Evolutionary conservation across 2,888 invertebrate species (phyloP).

Genomic region (Tachina fera): DNA sequence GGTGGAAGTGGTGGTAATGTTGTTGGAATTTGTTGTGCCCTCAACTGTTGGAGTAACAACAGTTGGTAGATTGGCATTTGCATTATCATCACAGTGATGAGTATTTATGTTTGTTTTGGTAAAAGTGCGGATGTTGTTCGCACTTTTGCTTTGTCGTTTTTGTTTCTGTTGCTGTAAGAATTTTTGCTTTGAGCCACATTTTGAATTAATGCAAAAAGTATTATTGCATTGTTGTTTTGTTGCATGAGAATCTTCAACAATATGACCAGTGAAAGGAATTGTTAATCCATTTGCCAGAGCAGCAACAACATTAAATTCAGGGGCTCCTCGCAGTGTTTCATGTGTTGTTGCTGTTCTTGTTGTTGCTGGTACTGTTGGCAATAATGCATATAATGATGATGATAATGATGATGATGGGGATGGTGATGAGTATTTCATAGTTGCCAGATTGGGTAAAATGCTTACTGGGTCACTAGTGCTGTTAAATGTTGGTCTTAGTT

Average conservation of each 20-base stretch:
- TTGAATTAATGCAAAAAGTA: constrained; percentile 70
- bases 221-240: constrained; percentile 62
- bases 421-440: constrained; percentile 32
- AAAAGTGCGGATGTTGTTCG: constrained; percentile 56
- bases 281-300: constrained; percentile 44
- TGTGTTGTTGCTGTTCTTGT: constrained; percentile 25
- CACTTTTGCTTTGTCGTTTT: constrained; percentile 56
- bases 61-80: background rate
- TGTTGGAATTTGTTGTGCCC: constrained; percentile 28
- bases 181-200: constrained; percentile 70
- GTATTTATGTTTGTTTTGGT: constrained; percentile 52
- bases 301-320: constrained; percentile 19
- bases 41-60: constrained; percentile 25
- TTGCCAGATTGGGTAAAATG: constrained; percentile 42
- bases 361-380: constrained; percentile 35
- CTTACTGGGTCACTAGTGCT: constrained; percentile 57
- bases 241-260: constrained; percentile 54
- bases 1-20: constrained; percentile 47
- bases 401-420: constrained; percentile 16
- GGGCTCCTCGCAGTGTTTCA: constrained; percentile 11
- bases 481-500: constrained; percentile 37
- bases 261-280: constrained; percentile 43
- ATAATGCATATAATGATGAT: constrained; percentile 9
- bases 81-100: constrained; percentile 18
- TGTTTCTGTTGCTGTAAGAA: constrained; percentile 57